phyloP scores from a whole-genome alignment of 2,113 vertebrate species.

The Ophiodon elongatus region DNA sequence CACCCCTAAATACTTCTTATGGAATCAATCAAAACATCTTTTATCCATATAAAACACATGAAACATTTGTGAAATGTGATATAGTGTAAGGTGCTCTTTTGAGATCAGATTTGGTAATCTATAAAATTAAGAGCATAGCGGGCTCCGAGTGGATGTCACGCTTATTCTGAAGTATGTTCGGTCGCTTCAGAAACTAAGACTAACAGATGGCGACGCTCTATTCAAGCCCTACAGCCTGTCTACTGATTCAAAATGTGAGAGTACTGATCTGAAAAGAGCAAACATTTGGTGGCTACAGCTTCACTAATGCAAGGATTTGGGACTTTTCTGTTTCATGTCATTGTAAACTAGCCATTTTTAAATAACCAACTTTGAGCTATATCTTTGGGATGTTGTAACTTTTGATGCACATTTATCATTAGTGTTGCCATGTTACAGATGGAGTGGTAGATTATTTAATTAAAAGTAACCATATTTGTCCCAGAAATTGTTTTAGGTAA shows the following conservation, averaged over 20 bases:
- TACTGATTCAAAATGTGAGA: constrained; percentile 64
- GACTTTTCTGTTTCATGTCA: not conserved
- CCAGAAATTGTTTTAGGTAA: not conserved
- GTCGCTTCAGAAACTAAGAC: constrained; percentile 47
- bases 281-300: constrained; percentile 59
- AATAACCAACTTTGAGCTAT: not conserved
- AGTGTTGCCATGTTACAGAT: not conserved
- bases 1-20: not conserved
- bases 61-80: constrained; percentile 18
- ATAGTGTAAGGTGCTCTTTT: constrained; percentile 6
- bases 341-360: not conserved
- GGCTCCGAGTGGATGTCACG: constrained; percentile 48
- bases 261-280: constrained; percentile 43
- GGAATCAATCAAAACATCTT: not conserved
- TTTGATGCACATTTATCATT: not conserved
- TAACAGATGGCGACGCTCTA: constrained; percentile 67
- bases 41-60: not conserved
- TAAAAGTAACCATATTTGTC: not conserved
- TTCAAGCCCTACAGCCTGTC: constrained; percentile 60
- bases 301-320: constrained; percentile 39
- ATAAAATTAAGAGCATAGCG: constrained; percentile 55
- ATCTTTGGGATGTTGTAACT: not conserved
- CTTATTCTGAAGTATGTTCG: constrained; percentile 51
- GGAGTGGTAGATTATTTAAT: not conserved
- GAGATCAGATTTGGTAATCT: constrained; percentile 43